Evolutionary conservation across 2,797 vertebrate species (phyloP).

Genomic region (Acipenser transmontanus): DNA sequence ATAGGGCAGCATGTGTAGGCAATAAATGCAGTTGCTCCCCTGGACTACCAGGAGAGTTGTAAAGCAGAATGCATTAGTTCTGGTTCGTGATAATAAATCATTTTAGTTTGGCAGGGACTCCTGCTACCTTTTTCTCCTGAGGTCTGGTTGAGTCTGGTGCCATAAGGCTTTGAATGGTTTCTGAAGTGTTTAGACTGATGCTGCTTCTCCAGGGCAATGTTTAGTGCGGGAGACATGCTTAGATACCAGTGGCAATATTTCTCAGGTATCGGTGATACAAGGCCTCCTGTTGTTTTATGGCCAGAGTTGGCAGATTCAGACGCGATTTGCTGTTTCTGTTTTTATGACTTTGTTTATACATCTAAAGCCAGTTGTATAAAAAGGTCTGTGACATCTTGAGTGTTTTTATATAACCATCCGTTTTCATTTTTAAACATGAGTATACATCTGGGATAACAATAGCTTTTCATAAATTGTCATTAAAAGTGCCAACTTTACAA

Average conservation of each 20-base stretch:
- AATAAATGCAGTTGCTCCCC: slow-evolving; percentile 73
- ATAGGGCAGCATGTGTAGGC: slow-evolving; percentile 71
- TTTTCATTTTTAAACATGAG: not conserved
- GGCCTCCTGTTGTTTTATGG: slow-evolving; percentile 68
- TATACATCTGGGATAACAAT: not conserved
- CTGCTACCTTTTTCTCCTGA: slow-evolving; percentile 65
- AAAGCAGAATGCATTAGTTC: slow-evolving; percentile 79
- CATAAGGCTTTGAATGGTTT: slow-evolving; percentile 62
- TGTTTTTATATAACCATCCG: slow-evolving; percentile 2
- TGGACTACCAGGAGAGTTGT: slow-evolving; percentile 72
- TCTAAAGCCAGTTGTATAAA: slow-evolving; percentile 38
- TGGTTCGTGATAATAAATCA: slow-evolving; percentile 82
- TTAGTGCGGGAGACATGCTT: slow-evolving; percentile 65
- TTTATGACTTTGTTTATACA: slow-evolving; percentile 72
- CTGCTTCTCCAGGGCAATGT: slow-evolving; percentile 66
- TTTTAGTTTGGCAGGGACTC: slow-evolving; percentile 64
- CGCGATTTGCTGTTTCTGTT: slow-evolving; percentile 73
- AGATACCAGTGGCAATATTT: slow-evolving; percentile 76
- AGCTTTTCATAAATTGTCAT: not conserved
- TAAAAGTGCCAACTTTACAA: not conserved
- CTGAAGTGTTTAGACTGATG: slow-evolving; percentile 55
- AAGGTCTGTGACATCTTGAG: slow-evolving; percentile 15
- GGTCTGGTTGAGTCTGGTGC: slow-evolving; percentile 59
- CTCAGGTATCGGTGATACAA: slow-evolving; percentile 59
- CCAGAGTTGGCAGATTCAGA: slow-evolving; percentile 62